Conservation (phyloP, 2,888 invertebrate genomes). For the Coenonympha arcania region DNA sequence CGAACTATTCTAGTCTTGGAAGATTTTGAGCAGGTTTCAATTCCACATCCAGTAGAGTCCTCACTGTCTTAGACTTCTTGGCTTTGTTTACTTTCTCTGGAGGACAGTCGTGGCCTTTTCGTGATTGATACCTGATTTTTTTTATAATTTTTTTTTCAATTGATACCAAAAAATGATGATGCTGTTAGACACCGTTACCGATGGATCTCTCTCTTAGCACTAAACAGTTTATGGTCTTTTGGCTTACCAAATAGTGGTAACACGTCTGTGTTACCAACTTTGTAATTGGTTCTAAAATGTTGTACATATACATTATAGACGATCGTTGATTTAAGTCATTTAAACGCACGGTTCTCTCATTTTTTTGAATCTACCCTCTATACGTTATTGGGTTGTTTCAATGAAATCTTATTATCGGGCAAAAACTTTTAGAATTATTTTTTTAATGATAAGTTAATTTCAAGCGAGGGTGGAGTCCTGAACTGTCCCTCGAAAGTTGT, state of each 20-base stretch:
- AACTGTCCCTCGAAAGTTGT: constrained; percentile 58
- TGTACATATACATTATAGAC: constrained; percentile 57
- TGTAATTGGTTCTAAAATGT: constrained; percentile 55
- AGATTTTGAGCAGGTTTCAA: constrained; percentile 37
- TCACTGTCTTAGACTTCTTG: constrained; percentile 24
- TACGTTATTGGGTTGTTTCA: constrained; percentile 45
- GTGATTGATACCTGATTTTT: constrained; percentile 63
- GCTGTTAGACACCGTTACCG: constrained; percentile 71
- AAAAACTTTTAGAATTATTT: constrained; percentile 51
- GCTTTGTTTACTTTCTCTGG: constrained; percentile 32
- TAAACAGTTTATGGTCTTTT: constrained; percentile 51
- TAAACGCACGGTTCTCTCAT: constrained; percentile 38
- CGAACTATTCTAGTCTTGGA: constrained; percentile 63
- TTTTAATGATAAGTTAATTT: constrained; percentile 39
- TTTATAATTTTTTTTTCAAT: constrained; percentile 61
- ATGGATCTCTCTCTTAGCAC: constrained; percentile 69
- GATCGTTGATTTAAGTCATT: constrained; percentile 36
- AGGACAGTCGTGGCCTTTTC: constrained; percentile 43
- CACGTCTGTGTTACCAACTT: constrained; percentile 47
- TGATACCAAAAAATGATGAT: constrained; percentile 71
- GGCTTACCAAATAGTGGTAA: constrained; percentile 62
- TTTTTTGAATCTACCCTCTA: constrained; percentile 29
- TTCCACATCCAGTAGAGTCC: constrained; percentile 26
- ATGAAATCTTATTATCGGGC: constrained; percentile 53
- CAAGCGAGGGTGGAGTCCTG: constrained; percentile 39